Evolutionary conservation across 2,113 vertebrate species (phyloP).

Genomic region (Chaenogobius annularis): DNA sequence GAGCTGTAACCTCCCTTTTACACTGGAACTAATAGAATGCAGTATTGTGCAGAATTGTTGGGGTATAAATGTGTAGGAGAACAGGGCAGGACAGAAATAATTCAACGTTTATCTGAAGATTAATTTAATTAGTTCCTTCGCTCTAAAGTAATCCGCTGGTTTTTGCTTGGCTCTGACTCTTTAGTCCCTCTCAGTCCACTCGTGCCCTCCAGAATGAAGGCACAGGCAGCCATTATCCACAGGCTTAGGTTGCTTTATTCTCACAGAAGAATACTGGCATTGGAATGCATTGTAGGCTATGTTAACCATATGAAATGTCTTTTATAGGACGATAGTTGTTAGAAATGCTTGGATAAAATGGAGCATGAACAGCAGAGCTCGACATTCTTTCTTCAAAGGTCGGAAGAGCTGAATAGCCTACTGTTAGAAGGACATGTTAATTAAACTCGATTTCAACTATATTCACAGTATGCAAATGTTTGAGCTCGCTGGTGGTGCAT

Average conservation of each 20-base stretch:
- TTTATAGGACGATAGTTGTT: background rate
- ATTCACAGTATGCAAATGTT: background rate
- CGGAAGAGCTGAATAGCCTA: background rate
- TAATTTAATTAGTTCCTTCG: slow-evolving; percentile 69
- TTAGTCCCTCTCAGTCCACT: slow-evolving; percentile 47
- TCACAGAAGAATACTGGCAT: slow-evolving; percentile 11
- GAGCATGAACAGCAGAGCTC: background rate
- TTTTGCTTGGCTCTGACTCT: slow-evolving; percentile 64
- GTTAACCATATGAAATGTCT: background rate
- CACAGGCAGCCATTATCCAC: slow-evolving; percentile 38
- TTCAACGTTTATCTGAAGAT: slow-evolving; percentile 68
- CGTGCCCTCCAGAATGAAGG: slow-evolving; percentile 39
- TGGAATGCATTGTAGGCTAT: slow-evolving; percentile 33
- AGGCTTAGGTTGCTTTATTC: slow-evolving; percentile 42
- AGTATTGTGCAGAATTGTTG: slow-evolving; percentile 28
- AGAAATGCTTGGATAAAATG: background rate
- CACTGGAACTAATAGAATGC: slow-evolving; percentile 29
- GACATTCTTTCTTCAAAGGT: background rate
- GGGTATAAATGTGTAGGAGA: slow-evolving; percentile 44
- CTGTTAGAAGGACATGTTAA: background rate
- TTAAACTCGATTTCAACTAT: background rate
- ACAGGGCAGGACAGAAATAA: slow-evolving; percentile 54
- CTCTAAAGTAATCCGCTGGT: slow-evolving; percentile 60
- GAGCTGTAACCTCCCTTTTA: slow-evolving; percentile 27
- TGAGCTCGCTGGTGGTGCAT: no score